These are phyloP conservation scores for Premnoplex brunnescens DNA, from an alignment of 2,797 vertebrate genomes.

Conservation along the genomic window DNA sequence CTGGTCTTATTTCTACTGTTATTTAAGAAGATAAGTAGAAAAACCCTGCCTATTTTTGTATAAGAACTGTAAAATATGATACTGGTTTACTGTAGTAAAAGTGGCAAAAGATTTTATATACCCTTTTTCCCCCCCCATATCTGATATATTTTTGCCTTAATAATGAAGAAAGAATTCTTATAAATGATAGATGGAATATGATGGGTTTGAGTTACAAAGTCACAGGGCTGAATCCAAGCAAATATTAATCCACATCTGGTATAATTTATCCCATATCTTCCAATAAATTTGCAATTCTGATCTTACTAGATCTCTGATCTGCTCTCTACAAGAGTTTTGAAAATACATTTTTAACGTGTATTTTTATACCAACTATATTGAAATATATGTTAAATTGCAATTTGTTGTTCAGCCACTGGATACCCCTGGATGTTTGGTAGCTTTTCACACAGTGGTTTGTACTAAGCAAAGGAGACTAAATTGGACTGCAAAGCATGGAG, in stretches of 20 bases:
- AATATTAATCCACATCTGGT: not conserved
- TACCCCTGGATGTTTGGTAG: not conserved
- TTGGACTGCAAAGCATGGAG: not conserved
- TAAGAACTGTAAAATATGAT: not conserved
- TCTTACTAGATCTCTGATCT: not conserved
- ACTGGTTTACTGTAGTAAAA: not conserved
- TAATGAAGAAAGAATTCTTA: not conserved
- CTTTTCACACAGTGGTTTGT: not conserved
- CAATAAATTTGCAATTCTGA: not conserved
- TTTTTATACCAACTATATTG: not conserved
- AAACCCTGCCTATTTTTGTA: not conserved
- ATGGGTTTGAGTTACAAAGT: not conserved
- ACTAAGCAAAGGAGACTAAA: not conserved
- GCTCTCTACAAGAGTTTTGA: not conserved
- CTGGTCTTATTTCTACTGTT: not conserved
- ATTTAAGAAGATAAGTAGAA: not conserved
- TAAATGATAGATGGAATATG: not conserved
- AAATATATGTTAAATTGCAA: not conserved
- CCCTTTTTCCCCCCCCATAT: rapidly evolving
- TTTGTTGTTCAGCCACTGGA: not conserved
- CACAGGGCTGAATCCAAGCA: not conserved
- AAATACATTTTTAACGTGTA: not conserved
- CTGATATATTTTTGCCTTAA: not conserved
- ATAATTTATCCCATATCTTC: not conserved
- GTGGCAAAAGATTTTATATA: not conserved